phyloP scores from a whole-genome alignment of 2,113 vertebrate genomes.

The Todiramphus saurophagus region DNA sequence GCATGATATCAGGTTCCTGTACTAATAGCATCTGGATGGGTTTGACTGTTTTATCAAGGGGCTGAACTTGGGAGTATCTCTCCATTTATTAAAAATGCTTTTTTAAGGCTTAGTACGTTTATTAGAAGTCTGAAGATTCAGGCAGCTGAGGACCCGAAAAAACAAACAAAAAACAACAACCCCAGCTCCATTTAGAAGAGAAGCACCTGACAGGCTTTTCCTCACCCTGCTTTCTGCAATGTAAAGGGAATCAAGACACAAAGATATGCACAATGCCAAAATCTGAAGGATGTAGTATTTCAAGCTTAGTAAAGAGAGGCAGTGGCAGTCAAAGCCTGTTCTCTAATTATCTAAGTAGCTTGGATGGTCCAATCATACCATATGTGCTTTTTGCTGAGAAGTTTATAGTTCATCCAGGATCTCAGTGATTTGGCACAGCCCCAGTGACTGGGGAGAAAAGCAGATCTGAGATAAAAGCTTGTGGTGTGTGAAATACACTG shows the following conservation, averaged over 20 bases:
- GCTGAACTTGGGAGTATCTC: not conserved
- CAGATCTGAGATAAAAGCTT: not conserved
- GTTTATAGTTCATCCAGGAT: not conserved
- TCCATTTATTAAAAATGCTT: not conserved
- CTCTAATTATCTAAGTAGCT: not conserved
- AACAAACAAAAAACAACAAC: not conserved
- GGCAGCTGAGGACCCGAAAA: not conserved
- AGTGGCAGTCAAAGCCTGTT: not conserved
- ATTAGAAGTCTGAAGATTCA: slow-evolving; percentile 1
- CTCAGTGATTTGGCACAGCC: not conserved
- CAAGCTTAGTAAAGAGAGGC: not conserved
- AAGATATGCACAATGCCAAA: not conserved
- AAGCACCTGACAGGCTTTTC: not conserved
- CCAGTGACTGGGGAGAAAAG: not conserved
- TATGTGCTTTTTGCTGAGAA: not conserved
- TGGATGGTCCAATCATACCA: not conserved
- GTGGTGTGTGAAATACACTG: not conserved
- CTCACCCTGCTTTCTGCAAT: not conserved
- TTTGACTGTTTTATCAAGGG: not conserved
- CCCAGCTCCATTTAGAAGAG: not conserved
- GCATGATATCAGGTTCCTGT: not conserved
- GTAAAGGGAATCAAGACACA: not conserved
- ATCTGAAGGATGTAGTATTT: not conserved
- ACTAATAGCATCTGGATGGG: not conserved
- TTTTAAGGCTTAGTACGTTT: not conserved